Evolutionary conservation across 2,797 vertebrate genomes (phyloP), one percentile per base, ranked within the genome.

Genomic region (Eospalax fontanierii): DNA sequence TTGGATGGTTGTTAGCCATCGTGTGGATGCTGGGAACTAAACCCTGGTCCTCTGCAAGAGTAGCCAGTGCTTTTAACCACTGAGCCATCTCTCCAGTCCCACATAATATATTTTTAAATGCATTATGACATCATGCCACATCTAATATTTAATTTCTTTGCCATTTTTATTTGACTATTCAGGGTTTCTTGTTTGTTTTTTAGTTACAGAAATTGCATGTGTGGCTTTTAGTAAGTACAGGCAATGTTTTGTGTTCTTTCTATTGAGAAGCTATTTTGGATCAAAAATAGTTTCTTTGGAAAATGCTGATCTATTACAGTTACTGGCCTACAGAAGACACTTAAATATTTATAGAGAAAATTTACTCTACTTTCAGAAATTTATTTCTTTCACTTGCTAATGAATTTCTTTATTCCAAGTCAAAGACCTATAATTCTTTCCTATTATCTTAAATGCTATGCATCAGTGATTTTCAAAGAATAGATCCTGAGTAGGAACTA

Each of bases 271-370:
- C 10, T 40, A 11, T 80, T 90, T 92, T 26, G 12, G 30, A 18
- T 90, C 16, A 68, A 90, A 89, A 79, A 59, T 24, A 61, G 30
- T 26, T 24, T 84, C 12, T 10, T 3, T 90, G 82, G n/a, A 10
- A n/a, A 68, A 75, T 68, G 35, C 5, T 33, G 26, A 43, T 54
- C 46, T 43, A 68, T 33, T 38, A 88, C 14, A 89, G 30, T 40
- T 76, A 71, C 14, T 30, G 54, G 21, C 19, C n/a, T 90, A 35
- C 4, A 57, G 4, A 14, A n/a, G 21, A 43, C 22, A 76, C 16
- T 65, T 94, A 70, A 26, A 38, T 63, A 75, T 59, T 40, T 92
- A 28, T 89, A 57, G 61, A 94, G n/a, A 40, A 26, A 89, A 76
- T 59, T 15, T 18, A n/a, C 19, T 89, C 4, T 86, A n/a, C 33